Evolutionary conservation across 1,140 invertebrate species (phyloP).

Genomic region (Frieseomelitta varia): DNA sequence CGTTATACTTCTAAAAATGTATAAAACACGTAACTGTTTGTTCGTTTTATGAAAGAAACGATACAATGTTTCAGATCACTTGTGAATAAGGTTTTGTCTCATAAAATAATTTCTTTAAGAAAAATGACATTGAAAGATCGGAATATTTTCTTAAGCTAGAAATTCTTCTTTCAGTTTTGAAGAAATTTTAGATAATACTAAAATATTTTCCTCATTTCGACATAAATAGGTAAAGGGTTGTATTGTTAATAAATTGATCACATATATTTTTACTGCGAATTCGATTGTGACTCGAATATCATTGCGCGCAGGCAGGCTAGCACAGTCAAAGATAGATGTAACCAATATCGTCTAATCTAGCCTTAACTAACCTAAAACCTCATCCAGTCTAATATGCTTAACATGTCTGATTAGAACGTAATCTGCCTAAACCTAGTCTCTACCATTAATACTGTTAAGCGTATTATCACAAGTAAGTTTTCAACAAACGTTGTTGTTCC

Average conservation of each 20-base stretch:
- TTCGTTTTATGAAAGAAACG: too few relatives aligned
- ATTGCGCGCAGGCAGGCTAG: background rate
- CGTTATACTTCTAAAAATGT: too few relatives aligned
- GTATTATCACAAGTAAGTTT: background rate
- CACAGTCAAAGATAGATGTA: background rate
- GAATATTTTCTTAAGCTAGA: background rate
- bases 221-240: background rate
- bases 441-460: background rate
- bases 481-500: background rate
- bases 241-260: background rate
- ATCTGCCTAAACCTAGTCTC: background rate
- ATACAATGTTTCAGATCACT: too few relatives aligned
- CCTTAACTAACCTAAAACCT: background rate
- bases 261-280: background rate
- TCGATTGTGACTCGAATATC: background rate
- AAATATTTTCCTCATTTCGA: background rate
- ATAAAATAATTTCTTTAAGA: too few relatives aligned
- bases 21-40: too few relatives aligned
- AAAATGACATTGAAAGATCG: too few relatives aligned
- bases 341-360: background rate
- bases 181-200: background rate
- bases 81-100: too few relatives aligned
- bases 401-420: conserved; percentile 8
- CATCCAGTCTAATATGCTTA: background rate
- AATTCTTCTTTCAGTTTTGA: background rate